Evolutionary conservation across 1,140 invertebrate genomes (phyloP).

Genomic region (Papilio helenus): DNA sequence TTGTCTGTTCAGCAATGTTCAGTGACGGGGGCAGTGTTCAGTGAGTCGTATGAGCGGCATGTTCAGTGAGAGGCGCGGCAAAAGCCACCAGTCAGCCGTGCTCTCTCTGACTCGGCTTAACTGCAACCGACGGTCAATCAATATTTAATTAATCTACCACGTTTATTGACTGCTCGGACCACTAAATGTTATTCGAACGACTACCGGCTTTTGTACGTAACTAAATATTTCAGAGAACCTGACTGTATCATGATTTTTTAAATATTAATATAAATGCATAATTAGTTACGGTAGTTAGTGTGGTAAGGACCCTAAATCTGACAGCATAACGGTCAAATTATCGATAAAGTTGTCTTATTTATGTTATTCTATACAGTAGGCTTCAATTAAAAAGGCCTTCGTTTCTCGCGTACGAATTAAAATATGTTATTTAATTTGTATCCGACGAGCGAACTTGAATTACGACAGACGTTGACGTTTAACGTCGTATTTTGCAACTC

Average conservation of each 20-base stretch:
- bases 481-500: constrained; percentile 16
- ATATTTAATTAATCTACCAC: constrained; percentile 55
- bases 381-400: neutral
- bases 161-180: constrained; percentile 10
- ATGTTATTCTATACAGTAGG: neutral
- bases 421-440: neutral
- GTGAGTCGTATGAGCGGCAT: constrained; percentile 67
- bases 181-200: neutral
- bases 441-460: neutral
- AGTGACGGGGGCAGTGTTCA: constrained; percentile 53
- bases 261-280: neutral
- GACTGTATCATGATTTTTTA: constrained; percentile 1
- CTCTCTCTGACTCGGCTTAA: constrained; percentile 50
- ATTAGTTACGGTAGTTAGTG: neutral
- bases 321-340: too few relatives aligned
- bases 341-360: neutral
- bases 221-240: neutral
- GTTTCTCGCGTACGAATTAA: neutral
- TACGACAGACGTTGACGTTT: constrained; percentile 4
- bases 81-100: constrained; percentile 67
- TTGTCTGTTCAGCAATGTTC: constrained; percentile 43
- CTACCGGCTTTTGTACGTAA: neutral
- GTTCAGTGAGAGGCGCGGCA: constrained; percentile 61
- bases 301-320: too few relatives aligned
- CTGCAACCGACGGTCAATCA: constrained; percentile 66